phyloP scores from a whole-genome alignment of 2,888 invertebrate genomes.

The Cremastinae sp. region DNA sequence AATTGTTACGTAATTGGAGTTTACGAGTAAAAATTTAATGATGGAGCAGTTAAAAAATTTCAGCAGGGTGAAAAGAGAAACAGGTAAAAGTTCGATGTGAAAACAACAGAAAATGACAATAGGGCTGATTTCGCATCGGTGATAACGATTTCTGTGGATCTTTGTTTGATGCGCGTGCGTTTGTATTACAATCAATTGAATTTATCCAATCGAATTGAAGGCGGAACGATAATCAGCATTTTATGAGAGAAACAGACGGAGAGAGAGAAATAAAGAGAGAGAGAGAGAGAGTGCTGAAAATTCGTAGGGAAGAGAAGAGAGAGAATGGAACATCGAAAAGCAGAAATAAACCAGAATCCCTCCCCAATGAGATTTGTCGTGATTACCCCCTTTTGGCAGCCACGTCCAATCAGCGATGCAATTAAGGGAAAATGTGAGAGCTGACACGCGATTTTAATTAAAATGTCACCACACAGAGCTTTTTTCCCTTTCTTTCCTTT shows the following conservation, averaged over 20 bases:
- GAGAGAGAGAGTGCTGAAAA: slow-evolving; percentile 10
- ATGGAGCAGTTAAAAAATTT: too few species aligned
- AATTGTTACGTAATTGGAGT: too few species aligned
- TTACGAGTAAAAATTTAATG: too few species aligned
- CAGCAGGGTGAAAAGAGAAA: neutral
- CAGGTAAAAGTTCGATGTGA: slow-evolving; percentile 13
- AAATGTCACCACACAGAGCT: slow-evolving; percentile 62
- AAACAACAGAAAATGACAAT: slow-evolving; percentile 41
- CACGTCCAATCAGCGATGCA: slow-evolving; percentile 68
- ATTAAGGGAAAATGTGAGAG: slow-evolving; percentile 64
- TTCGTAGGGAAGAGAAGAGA: neutral
- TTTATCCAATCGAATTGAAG: slow-evolving; percentile 52
- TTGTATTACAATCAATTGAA: slow-evolving; percentile 3
- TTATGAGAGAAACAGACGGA: slow-evolving; percentile 1
- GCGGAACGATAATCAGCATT: slow-evolving; percentile 60
- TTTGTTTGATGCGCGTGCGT: slow-evolving; percentile 13
- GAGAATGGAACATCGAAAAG: slow-evolving; percentile 5
- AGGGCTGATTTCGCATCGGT: slow-evolving; percentile 44
- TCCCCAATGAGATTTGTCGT: slow-evolving; percentile 55
- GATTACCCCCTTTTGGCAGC: slow-evolving; percentile 63
- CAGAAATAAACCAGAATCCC: slow-evolving; percentile 42
- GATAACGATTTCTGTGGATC: neutral
- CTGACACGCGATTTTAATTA: slow-evolving; percentile 64
- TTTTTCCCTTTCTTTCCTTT: slow-evolving; percentile 13
- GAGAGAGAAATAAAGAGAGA: slow-evolving; percentile 15